phyloP scores from a whole-genome alignment of 2,888 invertebrate species.

The Amphipoea oculea region DNA sequence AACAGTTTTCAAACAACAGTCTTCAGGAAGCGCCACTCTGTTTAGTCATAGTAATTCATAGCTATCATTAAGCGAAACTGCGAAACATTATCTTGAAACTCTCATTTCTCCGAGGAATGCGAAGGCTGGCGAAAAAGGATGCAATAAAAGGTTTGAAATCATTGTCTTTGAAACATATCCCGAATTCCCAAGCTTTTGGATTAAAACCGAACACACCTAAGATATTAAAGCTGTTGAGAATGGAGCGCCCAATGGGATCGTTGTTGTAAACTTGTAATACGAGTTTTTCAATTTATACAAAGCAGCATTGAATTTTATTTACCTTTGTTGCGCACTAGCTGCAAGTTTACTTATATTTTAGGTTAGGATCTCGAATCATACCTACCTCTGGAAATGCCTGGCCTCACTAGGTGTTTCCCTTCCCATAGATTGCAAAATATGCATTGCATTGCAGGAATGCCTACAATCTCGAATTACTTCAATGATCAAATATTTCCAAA shows the following conservation, averaged over 20 bases:
- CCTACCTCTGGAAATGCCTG: not conserved
- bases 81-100: conserved; percentile 20
- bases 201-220: conserved; percentile 14
- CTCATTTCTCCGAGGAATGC: conserved; percentile 21
- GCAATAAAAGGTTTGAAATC: conserved; percentile 20
- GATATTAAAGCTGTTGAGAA: conserved; percentile 1
- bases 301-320: conserved; percentile 14
- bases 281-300: conserved; percentile 27
- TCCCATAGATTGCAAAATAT: not conserved
- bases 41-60: conserved; percentile 20
- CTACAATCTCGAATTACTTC: conserved; percentile 32
- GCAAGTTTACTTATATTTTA: not conserved
- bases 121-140: conserved; percentile 10
- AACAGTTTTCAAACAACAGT: conserved; percentile 22
- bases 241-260: not conserved
- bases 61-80: not conserved
- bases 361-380: not conserved
- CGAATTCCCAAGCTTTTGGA: not conserved
- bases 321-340: not conserved
- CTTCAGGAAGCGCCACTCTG: conserved; percentile 19
- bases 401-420: not conserved
- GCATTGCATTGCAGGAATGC: not conserved
- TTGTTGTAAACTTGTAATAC: conserved; percentile 5
- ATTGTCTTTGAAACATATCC: conserved; percentile 25
- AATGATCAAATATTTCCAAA: conserved; percentile 37